Evolutionary conservation across 2,888 invertebrate genomes (phyloP), one percentile per base, ranked within the genome.

Genomic region (Parasteatoda lunata): DNA sequence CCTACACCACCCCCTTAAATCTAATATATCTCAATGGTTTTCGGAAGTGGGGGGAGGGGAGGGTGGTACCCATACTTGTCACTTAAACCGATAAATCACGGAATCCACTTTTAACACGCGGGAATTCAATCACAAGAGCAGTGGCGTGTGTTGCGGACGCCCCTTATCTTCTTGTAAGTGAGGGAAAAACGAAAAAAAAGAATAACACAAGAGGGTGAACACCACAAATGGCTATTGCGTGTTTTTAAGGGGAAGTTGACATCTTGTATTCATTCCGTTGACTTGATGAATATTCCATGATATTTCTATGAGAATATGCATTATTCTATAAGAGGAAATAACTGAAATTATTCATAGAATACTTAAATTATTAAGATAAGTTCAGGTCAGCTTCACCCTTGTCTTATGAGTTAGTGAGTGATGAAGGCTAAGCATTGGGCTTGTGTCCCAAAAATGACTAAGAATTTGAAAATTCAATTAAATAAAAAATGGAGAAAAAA

Each of bases 21-120:
- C 76, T 59, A 76, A 82, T 81, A 75, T 73, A 70, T 81, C 52
- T 52, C 66, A 45, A n/a, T 68, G 81, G 69, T 66, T 51, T 66
- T 66, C 52, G 7, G 52, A 7, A 68, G 81, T 51, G 65, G 48
- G 52, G 72, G 54, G 77, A 30, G 30, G 30, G 30, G 30, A 1
- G 30, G 30, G 30, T 30, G 30, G 30, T 30, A 30, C 30, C 75
- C 65, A 59, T 13, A 71, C 68, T 59, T 83, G 83, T 83, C 83
- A 83, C 77, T 77, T 69, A 45, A 51, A 3, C 71, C 71, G 77
- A 83, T 83, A 77, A 77, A 83, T 83, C 83, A 83, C 76, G 59
- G 77, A 77, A 77, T 71, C 83, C 71, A 77, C 76, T 76, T 77
- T 77, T 83, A 77, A 83, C 70, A 64, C 9, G 65, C 49, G 64